These are phyloP conservation scores for Conops quadrifasciatus DNA, from an alignment of 2,888 invertebrate species.

Conservation along the genomic window DNA sequence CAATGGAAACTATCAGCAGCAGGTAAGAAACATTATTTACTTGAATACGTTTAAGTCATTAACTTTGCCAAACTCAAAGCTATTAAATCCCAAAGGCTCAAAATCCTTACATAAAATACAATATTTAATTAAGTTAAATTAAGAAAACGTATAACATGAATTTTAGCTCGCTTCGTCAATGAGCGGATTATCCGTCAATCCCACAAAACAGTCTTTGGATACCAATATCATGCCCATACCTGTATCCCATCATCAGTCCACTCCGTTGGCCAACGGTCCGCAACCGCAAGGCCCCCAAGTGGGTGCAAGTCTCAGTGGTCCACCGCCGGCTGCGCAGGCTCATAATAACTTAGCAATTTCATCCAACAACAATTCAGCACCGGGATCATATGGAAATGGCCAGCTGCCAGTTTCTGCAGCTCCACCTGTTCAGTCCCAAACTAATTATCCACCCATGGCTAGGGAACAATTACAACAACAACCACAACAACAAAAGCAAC, in stretches of 20 bases:
- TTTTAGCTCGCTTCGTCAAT: constrained; percentile 58
- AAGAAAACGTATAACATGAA: background rate
- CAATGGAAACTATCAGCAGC: constrained; percentile 64
- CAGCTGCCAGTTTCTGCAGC: constrained; percentile 39
- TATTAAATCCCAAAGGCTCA: too few relatives aligned
- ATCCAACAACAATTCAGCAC: constrained; percentile 42
- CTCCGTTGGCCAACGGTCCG: constrained; percentile 36
- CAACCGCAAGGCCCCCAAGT: constrained; percentile 37
- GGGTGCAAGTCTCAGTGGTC: constrained; percentile 40
- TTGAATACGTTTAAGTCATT: background rate
- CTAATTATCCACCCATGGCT: constrained; percentile 34
- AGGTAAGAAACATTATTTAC: constrained; percentile 48
- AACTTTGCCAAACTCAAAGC: too few relatives aligned
- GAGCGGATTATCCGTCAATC: constrained; percentile 57
- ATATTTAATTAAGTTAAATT: too few relatives aligned
- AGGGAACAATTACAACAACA: constrained; percentile 18
- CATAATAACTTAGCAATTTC: constrained; percentile 32
- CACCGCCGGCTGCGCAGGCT: constrained; percentile 27
- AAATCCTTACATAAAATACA: too few relatives aligned
- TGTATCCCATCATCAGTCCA: constrained; percentile 34
- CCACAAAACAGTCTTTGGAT: constrained; percentile 50
- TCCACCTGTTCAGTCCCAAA: constrained; percentile 34
- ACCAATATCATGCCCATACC: constrained; percentile 39
- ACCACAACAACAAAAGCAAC: background rate
- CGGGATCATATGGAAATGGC: constrained; percentile 50